phyloP scores from a whole-genome alignment of 2,113 vertebrate genomes.

The Scomber scombrus region DNA sequence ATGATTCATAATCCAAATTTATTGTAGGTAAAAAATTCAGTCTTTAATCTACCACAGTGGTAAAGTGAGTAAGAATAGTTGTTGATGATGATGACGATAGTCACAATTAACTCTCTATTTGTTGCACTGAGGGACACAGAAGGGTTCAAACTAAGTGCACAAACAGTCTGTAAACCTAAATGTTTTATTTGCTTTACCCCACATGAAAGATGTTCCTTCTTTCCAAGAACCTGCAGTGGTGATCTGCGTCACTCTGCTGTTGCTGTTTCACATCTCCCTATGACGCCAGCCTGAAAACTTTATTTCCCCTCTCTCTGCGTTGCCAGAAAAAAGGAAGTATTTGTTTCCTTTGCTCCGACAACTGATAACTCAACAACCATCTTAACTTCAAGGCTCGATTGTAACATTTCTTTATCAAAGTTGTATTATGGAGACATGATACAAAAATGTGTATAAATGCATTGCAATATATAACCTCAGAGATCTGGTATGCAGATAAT shows the following conservation, averaged over 20 bases:
- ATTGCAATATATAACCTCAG: too few relatives aligned
- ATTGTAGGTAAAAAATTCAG: background rate
- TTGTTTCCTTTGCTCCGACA: background rate
- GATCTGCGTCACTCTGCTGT: conserved; percentile 23
- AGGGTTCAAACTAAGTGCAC: conserved; percentile 3
- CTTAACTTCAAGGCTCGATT: background rate
- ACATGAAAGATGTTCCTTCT: conserved; percentile 22
- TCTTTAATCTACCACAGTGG: conserved; percentile 13
- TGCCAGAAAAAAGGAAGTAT: background rate
- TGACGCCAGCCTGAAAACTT: conserved; percentile 29
- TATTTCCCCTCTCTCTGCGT: conserved; percentile 38
- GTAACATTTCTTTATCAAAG: background rate
- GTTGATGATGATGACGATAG: background rate
- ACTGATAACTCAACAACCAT: background rate
- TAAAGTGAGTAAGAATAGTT: conserved; percentile 6
- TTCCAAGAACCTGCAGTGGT: conserved; percentile 31
- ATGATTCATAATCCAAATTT: conserved; percentile 5
- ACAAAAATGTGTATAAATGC: too few relatives aligned
- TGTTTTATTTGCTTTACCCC: conserved; percentile 34
- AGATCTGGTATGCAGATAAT: too few relatives aligned
- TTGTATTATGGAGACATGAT: background rate
- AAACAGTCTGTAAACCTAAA: conserved; percentile 45
- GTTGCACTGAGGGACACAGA: background rate
- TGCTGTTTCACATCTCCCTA: conserved; percentile 8
- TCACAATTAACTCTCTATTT: conserved; percentile 11